These are phyloP conservation scores for Alligator mississippiensis DNA, from an alignment of 2,113 vertebrate species.

Conservation along the genomic window DNA sequence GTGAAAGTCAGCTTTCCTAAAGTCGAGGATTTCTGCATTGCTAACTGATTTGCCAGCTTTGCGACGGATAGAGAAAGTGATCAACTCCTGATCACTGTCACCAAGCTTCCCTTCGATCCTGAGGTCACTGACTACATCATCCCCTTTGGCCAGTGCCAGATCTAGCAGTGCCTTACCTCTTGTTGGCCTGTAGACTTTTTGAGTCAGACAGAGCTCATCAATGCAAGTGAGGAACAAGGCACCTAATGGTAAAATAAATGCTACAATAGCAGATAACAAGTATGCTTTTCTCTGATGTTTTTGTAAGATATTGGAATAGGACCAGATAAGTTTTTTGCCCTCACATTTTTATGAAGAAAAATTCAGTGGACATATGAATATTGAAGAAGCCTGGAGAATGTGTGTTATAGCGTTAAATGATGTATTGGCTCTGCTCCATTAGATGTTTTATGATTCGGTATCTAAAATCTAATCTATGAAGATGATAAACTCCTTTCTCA, in stretches of 20 bases:
- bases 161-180: too few species aligned
- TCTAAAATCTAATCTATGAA: not conserved
- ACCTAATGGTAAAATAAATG: not conserved
- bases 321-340: not conserved
- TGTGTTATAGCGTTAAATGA: not conserved
- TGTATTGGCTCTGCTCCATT: not conserved
- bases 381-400: not conserved
- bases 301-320: not conserved
- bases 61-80: too few species aligned
- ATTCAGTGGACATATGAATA: not conserved
- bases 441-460: not conserved
- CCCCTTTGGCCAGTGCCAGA: too few species aligned
- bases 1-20: too few species aligned
- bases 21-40: too few species aligned
- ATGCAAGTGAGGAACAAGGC: too few species aligned
- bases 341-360: not conserved
- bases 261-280: not conserved
- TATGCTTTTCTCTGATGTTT: not conserved
- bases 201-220: too few species aligned
- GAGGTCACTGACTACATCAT: too few species aligned
- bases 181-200: too few species aligned
- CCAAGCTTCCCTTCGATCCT: too few species aligned
- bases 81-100: too few species aligned
- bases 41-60: too few species aligned
- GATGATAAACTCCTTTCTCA: not conserved